These are phyloP conservation scores for Haliclona indistincta DNA, from an alignment of 37 sponge, comb jelly and placozoan genomes.

Conservation along the genomic window DNA sequence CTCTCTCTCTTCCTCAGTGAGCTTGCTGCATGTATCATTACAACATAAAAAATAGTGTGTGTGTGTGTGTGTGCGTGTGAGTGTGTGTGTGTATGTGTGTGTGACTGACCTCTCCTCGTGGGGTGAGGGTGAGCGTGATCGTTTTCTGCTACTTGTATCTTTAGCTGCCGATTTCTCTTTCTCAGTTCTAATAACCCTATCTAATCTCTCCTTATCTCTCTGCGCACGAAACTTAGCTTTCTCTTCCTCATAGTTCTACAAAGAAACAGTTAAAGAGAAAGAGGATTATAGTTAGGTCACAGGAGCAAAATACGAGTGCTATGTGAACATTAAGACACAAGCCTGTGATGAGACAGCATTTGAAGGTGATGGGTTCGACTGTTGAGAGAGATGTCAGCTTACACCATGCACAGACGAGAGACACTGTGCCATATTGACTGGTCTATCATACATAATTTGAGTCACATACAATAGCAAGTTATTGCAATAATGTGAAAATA, in stretches of 20 bases:
- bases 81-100: conserved; percentile 26
- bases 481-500: background rate
- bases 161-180: background rate
- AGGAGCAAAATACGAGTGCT: background rate
- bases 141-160: background rate
- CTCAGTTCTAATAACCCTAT: conserved; percentile 1
- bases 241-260: conserved; percentile 5
- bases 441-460: background rate
- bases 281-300: background rate
- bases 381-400: background rate
- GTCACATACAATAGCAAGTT: too few relatives aligned
- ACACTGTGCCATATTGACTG: background rate
- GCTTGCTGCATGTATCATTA: background rate
- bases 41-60: background rate
- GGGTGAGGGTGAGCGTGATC: background rate
- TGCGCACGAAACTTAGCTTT: conserved; percentile 6
- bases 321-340: too few relatives aligned
- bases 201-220: conserved; percentile 26
- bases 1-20: conserved; percentile 37
- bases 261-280: background rate
- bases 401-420: background rate
- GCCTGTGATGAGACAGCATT: background rate
- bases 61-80: conserved; percentile 12
- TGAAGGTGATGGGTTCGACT: background rate
- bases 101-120: background rate